Conservation (phyloP, 2,797 vertebrate genomes). For the Amblyraja radiata region DNA sequence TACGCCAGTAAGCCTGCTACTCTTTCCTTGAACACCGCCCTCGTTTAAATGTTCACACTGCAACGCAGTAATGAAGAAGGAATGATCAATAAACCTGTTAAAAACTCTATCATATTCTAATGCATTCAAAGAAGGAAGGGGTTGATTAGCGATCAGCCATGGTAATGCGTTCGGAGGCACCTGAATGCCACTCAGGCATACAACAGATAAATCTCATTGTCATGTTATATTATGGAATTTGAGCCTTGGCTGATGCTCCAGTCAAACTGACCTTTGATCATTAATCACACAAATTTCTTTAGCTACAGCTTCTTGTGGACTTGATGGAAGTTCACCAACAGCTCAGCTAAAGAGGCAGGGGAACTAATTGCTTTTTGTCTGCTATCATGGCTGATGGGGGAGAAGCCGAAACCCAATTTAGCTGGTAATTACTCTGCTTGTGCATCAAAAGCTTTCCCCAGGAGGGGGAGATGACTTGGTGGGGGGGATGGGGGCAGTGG, state of each 20-base stretch:
- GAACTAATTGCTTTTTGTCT: conserved; percentile 68
- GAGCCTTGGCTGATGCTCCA: conserved; percentile 46
- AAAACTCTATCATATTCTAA: background rate
- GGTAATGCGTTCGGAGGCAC: conserved; percentile 8
- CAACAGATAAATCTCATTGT: conserved; percentile 31
- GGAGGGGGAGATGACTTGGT: conserved; percentile 41
- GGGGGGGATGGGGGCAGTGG: conserved; percentile 40
- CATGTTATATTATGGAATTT: conserved; percentile 34
- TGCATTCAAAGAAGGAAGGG: background rate
- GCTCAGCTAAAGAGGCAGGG: conserved; percentile 52
- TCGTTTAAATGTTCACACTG: background rate
- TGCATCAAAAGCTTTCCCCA: conserved; percentile 55
- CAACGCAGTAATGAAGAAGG: background rate
- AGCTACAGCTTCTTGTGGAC: conserved; percentile 47
- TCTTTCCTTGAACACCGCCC: background rate
- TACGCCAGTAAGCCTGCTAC: background rate
- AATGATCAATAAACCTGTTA: conserved; percentile 22
- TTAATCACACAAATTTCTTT: conserved; percentile 54
- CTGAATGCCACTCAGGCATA: background rate
- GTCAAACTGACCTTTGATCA: conserved; percentile 49
- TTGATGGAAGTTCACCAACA: conserved; percentile 57
- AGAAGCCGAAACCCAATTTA: conserved; percentile 59
- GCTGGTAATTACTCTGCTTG: conserved; percentile 56
- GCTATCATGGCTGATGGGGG: conserved; percentile 56
- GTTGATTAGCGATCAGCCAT: background rate